Evolutionary conservation across 2,888 invertebrate genomes (phyloP).

Genomic region (Auanema sp.): DNA sequence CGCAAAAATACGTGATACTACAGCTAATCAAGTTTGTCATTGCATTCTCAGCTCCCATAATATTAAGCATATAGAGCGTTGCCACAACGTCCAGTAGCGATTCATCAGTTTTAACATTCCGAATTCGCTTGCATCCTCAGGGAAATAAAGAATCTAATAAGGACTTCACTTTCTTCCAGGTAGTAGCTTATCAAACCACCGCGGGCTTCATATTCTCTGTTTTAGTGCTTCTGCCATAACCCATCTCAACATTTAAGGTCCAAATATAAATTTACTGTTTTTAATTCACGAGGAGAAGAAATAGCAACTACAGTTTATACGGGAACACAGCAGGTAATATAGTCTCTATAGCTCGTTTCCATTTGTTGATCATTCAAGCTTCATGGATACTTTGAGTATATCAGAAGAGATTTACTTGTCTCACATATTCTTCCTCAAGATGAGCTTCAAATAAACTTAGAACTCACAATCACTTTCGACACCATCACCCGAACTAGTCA

Average conservation of each 20-base stretch:
- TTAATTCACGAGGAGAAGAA: conserved; percentile 58
- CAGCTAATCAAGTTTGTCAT: conserved; percentile 22
- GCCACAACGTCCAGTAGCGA: background rate
- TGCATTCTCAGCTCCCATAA: background rate
- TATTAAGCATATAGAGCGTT: background rate
- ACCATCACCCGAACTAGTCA: conserved; percentile 57
- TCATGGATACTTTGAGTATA: conserved; percentile 64
- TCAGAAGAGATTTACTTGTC: conserved; percentile 60
- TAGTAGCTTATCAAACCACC: conserved; percentile 12
- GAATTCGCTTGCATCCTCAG: conserved; percentile 63
- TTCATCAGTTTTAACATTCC: conserved; percentile 37
- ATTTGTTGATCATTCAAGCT: conserved; percentile 48
- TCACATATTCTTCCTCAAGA: conserved; percentile 48
- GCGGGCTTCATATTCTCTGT: background rate
- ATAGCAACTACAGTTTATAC: conserved; percentile 63
- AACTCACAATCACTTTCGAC: conserved; percentile 60
- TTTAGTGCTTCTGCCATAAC: conserved; percentile 37
- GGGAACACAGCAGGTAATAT: conserved; percentile 60
- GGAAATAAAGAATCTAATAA: conserved; percentile 64
- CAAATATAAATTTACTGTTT: conserved; percentile 62
- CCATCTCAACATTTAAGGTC: conserved; percentile 41
- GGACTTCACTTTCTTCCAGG: conserved; percentile 64
- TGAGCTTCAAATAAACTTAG: conserved; percentile 56
- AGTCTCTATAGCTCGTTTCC: background rate
- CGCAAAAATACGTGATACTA: conserved; percentile 51